A percentile compares a stretch with the other conserved stretches of the same genome.
Conservation (phyloP, 2,888 invertebrate species). For the Hydrotaea cyrtoneurina region DNA sequence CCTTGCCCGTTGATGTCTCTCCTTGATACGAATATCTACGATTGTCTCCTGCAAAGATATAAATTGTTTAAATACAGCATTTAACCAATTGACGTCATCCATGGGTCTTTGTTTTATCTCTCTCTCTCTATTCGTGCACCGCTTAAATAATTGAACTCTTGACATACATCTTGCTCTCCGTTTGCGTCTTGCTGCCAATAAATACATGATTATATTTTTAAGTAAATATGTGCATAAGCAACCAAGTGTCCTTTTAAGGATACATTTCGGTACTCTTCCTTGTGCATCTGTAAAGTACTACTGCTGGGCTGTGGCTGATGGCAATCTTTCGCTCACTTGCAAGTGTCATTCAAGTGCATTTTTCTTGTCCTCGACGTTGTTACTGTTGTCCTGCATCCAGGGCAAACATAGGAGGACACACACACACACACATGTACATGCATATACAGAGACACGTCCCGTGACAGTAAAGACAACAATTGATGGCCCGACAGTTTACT, state of each 20-base stretch:
- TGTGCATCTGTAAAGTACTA: constrained; percentile 37
- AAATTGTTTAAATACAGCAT: constrained; percentile 26
- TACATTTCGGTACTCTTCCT: constrained; percentile 10
- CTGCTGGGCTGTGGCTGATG: constrained; percentile 27
- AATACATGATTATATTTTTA: neutral
- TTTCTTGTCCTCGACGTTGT: neutral
- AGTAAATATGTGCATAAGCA: constrained; percentile 27
- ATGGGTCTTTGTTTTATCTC: constrained; percentile 36
- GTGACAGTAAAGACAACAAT: constrained; percentile 51
- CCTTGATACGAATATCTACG: neutral
- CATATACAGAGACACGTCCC: constrained; percentile 31
- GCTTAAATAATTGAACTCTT: constrained; percentile 63
- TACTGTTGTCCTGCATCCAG: constrained; percentile 51
- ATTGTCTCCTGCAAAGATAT: neutral
- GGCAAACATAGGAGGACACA: neutral
- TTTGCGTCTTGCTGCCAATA: constrained; percentile 21
- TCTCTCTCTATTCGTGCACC: constrained; percentile 25
- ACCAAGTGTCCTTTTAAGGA: constrained; percentile 59
- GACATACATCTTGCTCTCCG: constrained; percentile 46
- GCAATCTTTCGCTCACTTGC: constrained; percentile 54
- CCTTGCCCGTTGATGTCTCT: neutral
- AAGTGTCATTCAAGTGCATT: constrained; percentile 64
- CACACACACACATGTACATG: neutral
- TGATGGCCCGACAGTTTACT: constrained; percentile 60
- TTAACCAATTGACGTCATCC: constrained; percentile 52